phyloP scores from a whole-genome alignment of 2,113 vertebrate genomes.

The Xiphorhynchus elegans region DNA sequence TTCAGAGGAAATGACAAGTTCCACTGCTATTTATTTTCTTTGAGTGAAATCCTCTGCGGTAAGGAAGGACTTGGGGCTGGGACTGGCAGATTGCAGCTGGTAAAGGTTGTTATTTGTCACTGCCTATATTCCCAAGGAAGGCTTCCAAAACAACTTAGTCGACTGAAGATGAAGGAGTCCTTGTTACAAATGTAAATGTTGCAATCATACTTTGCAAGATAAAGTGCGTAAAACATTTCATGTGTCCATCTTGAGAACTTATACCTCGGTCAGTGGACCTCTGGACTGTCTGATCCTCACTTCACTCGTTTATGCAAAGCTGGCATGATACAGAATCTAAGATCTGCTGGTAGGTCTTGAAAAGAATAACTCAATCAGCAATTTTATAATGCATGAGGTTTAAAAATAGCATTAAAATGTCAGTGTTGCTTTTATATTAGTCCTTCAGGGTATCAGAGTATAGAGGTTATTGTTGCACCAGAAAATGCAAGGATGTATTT shows the following conservation, averaged over 20 bases:
- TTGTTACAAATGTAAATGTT: not conserved
- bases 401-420: not conserved
- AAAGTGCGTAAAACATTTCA: not conserved
- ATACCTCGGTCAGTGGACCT: not conserved
- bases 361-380: not conserved
- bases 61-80: not conserved
- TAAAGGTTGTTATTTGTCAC: not conserved
- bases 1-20: not conserved
- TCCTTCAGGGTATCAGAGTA: not conserved
- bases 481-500: not conserved
- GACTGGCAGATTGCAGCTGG: conserved; percentile 8
- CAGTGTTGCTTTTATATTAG: not conserved
- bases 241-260: not conserved
- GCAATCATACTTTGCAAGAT: not conserved
- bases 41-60: not conserved
- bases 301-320: not conserved
- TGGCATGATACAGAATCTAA: not conserved
- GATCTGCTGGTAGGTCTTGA: not conserved
- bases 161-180: not conserved
- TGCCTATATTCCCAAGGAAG: not conserved
- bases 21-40: not conserved
- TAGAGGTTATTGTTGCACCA: not conserved
- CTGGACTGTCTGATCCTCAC: not conserved
- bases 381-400: not conserved
- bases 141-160: not conserved